Evolutionary conservation across 2,113 vertebrate genomes (phyloP).

Genomic region (Dicaeum eximium): DNA sequence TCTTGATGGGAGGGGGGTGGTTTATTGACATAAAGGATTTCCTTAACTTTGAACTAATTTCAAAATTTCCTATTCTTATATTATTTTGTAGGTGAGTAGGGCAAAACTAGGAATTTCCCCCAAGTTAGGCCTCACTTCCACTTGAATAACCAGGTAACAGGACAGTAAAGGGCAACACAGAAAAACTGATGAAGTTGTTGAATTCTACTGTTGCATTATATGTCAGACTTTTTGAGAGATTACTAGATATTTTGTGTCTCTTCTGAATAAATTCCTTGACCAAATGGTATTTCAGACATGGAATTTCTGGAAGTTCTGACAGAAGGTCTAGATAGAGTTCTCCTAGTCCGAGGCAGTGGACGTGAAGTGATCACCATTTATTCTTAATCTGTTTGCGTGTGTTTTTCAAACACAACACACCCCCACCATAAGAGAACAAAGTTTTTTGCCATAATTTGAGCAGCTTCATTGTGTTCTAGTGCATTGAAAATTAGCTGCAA

Average conservation of each 20-base stretch:
- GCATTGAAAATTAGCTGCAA: not conserved
- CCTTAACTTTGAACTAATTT: not conserved
- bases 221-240: not conserved
- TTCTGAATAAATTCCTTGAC: constrained; percentile 67
- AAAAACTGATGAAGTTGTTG: not conserved
- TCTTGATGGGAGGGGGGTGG: fast-evolving
- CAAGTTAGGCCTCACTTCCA: not conserved
- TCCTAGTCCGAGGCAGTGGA: constrained; percentile 91
- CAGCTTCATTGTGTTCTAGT: not conserved
- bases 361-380: constrained; percentile 97
- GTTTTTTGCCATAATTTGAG: not conserved
- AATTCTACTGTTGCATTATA: not conserved
- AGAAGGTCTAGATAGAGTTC: constrained; percentile 89
- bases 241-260: not conserved
- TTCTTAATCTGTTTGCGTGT: constrained; percentile 72
- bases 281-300: constrained; percentile 80
- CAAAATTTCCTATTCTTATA: not conserved
- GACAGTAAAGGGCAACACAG: not conserved
- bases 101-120: not conserved
- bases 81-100: not conserved
- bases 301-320: constrained; percentile 96
- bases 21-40: not conserved
- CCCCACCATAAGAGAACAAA: not conserved
- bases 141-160: not conserved
- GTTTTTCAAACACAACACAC: not conserved